These are phyloP conservation scores for Mycogona germanica DNA, from an alignment of 2,888 invertebrate genomes.

Conservation along the genomic window DNA sequence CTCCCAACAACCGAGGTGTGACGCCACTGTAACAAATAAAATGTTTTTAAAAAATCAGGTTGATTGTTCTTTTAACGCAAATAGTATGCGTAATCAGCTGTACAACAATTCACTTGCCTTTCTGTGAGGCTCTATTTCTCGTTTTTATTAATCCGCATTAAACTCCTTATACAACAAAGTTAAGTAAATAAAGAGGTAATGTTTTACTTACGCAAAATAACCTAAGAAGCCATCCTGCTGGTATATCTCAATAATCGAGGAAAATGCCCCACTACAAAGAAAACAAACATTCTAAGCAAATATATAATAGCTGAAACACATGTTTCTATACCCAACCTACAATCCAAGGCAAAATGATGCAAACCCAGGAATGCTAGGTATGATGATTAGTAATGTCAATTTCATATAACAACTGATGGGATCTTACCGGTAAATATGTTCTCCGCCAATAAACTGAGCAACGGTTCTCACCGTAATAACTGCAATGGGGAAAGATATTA, in stretches of 20 bases:
- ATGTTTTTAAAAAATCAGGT: constrained; percentile 37
- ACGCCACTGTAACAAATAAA: constrained; percentile 79
- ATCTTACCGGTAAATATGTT: constrained; percentile 56
- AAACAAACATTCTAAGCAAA: no score
- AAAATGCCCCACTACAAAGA: constrained; percentile 51
- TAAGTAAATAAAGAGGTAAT: neutral
- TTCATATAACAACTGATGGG: neutral
- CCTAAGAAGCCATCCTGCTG: constrained; percentile 74
- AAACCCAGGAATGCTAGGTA: constrained; percentile 16
- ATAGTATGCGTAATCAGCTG: no score
- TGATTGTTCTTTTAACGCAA: no score
- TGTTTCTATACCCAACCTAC: no score
- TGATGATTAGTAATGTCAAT: neutral
- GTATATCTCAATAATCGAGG: constrained; percentile 68
- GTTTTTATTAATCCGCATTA: no score
- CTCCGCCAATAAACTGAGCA: constrained; percentile 88
- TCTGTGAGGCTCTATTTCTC: no score
- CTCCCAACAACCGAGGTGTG: constrained; percentile 72
- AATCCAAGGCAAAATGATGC: no score
- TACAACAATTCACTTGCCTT: no score
- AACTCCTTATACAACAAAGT: no score
- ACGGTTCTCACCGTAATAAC: constrained; percentile 85
- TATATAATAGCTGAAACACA: no score
- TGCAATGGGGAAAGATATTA: constrained; percentile 23
- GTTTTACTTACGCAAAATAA: constrained; percentile 33